Evolutionary conservation across 2,797 vertebrate genomes (phyloP).

Genomic region (Notolabrus celidotus): DNA sequence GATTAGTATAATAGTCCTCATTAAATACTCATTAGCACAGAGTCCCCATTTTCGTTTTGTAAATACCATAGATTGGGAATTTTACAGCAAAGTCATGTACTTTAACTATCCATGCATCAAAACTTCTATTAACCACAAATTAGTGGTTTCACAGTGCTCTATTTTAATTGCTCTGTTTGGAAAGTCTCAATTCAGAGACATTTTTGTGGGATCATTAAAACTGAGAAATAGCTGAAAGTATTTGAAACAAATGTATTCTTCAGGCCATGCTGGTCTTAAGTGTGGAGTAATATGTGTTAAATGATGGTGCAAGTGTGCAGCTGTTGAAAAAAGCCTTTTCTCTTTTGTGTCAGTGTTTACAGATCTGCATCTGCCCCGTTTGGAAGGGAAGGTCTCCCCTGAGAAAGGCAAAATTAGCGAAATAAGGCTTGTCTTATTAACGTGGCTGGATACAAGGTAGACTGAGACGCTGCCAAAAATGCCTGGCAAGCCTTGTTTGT

Average conservation of each 20-base stretch:
- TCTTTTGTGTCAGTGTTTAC: conserved; percentile 42
- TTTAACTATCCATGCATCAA: conserved; percentile 38
- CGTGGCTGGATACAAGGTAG: conserved; percentile 53
- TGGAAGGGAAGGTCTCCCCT: conserved; percentile 43
- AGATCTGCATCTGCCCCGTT: conserved; percentile 59
- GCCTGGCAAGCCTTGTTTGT: conserved; percentile 47
- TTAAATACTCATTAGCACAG: conserved; percentile 61
- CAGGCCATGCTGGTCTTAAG: background rate
- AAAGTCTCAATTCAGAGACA: conserved; percentile 22
- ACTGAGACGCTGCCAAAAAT: conserved; percentile 45
- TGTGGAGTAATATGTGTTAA: conserved; percentile 14
- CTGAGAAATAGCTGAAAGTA: background rate
- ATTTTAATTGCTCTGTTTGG: conserved; percentile 51
- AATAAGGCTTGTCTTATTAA: conserved; percentile 54
- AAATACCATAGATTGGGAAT: conserved; percentile 56
- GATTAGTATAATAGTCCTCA: conserved; percentile 57
- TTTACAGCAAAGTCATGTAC: conserved; percentile 34
- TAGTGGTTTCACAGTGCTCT: conserved; percentile 25
- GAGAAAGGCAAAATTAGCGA: conserved; percentile 54
- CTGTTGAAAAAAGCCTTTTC: conserved; percentile 9
- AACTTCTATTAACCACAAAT: conserved; percentile 55
- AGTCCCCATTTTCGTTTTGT: conserved; percentile 50
- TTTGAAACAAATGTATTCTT: background rate
- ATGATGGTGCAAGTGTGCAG: conserved; percentile 1
- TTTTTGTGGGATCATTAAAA: conserved; percentile 35